phyloP scores from a whole-genome alignment of 1,140 invertebrate genomes.

The Drosophila ambigua region DNA sequence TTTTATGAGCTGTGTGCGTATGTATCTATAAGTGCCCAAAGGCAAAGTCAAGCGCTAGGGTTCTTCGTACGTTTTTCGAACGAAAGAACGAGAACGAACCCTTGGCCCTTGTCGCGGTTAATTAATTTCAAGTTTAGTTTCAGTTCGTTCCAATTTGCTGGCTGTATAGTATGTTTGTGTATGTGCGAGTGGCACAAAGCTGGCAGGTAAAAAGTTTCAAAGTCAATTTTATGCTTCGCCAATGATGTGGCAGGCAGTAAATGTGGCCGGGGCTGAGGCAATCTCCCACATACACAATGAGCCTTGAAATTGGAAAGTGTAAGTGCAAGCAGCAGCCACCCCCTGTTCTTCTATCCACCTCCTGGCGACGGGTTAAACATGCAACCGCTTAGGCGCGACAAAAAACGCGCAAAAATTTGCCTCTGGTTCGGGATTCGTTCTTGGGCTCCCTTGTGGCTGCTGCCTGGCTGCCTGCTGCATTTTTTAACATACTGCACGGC shows the following conservation, averaged over 20 bases:
- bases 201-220: constrained; percentile 76
- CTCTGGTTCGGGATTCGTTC: constrained; percentile 46
- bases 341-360: constrained; percentile 6
- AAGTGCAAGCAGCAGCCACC: not conserved
- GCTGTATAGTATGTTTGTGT: constrained; percentile 26
- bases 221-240: constrained; percentile 76
- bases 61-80: too few relatives aligned
- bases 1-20: constrained; percentile 66
- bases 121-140: constrained; percentile 81
- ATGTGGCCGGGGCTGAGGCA: not conserved
- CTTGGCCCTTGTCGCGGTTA: constrained; percentile 70
- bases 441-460: constrained; percentile 41
- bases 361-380: constrained; percentile 41
- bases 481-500: constrained; percentile 39
- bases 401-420: constrained; percentile 20
- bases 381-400: constrained; percentile 56
- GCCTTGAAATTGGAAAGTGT: constrained; percentile 67
- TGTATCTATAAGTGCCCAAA: constrained; percentile 7
- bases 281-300: constrained; percentile 60
- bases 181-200: constrained; percentile 40
- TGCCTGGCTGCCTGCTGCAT: constrained; percentile 38
- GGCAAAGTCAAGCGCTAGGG: constrained; percentile 1
- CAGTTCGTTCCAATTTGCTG: constrained; percentile 30
- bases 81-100: not conserved
- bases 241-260: constrained; percentile 18